phyloP scores from a whole-genome alignment of 2,113 vertebrate species.

The Nothocercus julius region DNA sequence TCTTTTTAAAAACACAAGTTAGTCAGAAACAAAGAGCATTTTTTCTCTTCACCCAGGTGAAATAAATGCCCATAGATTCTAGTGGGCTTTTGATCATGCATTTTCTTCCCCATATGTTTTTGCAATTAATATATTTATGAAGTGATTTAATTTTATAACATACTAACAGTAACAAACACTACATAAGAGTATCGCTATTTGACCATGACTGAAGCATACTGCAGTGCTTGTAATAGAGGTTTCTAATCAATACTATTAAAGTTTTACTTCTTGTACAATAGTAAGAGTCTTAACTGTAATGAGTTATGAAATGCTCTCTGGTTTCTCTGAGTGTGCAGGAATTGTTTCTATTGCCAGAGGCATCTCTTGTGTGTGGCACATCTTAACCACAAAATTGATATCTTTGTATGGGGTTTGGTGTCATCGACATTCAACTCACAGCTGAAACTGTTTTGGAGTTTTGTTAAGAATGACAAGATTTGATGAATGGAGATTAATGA shows the following conservation, averaged over 20 bases:
- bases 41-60: neutral
- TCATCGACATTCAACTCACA: slow-evolving; percentile 6
- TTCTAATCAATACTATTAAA: neutral
- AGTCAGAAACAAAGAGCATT: neutral
- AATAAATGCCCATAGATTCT: neutral
- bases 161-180: neutral
- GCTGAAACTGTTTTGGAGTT: slow-evolving; percentile 57
- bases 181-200: neutral
- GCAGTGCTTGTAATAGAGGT: neutral
- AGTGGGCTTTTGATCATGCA: neutral
- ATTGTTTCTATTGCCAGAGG: neutral
- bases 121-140: neutral
- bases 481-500: slow-evolving; percentile 67
- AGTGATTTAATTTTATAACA: neutral
- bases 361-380: neutral
- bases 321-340: neutral
- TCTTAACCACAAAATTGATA: neutral
- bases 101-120: neutral
- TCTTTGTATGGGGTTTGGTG: neutral
- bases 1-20: neutral
- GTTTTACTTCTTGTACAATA: neutral
- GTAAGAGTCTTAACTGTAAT: neutral
- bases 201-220: neutral
- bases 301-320: neutral
- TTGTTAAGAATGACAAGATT: slow-evolving; percentile 14